Base-by-base conservation (phyloP, 2,113 vertebrate genomes). In the Eolophus roseicapilla region DNA sequence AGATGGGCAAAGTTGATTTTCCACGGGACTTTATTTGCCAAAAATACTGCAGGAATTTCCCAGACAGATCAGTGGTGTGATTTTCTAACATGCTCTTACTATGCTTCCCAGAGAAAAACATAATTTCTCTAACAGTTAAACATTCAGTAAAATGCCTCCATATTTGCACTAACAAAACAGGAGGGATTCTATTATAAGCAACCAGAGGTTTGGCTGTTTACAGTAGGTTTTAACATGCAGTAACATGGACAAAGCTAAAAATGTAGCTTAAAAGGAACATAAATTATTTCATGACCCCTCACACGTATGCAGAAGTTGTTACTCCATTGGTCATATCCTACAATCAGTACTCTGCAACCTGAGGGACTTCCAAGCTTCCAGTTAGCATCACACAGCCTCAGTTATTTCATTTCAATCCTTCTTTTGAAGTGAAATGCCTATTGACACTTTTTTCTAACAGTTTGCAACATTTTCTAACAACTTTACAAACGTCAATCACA, bases 381-480 rank as follows among this genome's bases (percentile, higher is more conserved):
- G 41, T 59, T 23, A 82, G 67, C 82, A 64, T 12, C 63, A 82
- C 2, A 52, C 70, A 69, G 67, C 62, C 57, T 65, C 74, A 57
- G 21, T 7, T 50, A 69, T 16, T 46, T 41, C 73, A 90, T 82
- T 88, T 74, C 77, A 93, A 92, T 80, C 79, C 67, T 46, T 39
- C 59, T 75, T 92, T 83, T 88, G 63, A 91, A 94, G 59, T 67
- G 74, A 93, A 79, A 93, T 0, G 0, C 44, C 57, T 87, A 93
- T 85, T 88, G 94, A 86, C 86, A 39, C 27, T 7, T 73, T 53
- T 60, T 86, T 63, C 91, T 88, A 80, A 67, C 43, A 67, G 59
- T 63, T 63, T 63, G 59, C 74, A 80, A 69, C 24, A 0, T 91
- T 93, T 93, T 74, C 90, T 94, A 87, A 94, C 78, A 92, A 65